Evolutionary conservation across 2,797 vertebrate species (phyloP).

Genomic region (Microchirus variegatus): DNA sequence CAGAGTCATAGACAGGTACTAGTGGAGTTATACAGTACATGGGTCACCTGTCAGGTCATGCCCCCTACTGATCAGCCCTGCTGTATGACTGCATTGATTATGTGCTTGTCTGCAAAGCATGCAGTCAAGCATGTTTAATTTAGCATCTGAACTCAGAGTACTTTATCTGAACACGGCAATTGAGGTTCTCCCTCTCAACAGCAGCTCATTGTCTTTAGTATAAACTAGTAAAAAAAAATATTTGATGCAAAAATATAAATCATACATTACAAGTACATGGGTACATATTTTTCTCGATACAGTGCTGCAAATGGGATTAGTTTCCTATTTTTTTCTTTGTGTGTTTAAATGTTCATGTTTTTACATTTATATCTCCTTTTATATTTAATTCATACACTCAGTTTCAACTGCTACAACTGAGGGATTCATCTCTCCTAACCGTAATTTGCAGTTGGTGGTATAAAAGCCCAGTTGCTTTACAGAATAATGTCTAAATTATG

Average conservation of each 20-base stretch:
- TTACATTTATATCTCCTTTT: no score
- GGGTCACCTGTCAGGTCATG: constrained; percentile 81
- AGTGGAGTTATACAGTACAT: constrained; percentile 64
- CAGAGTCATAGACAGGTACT: constrained; percentile 59
- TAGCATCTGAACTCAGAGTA: constrained; percentile 3
- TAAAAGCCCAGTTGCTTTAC: background rate
- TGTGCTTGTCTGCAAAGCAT: constrained; percentile 66
- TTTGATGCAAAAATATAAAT: no score
- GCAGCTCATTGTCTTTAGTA: no score
- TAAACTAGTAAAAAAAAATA: no score
- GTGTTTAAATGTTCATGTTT: no score
- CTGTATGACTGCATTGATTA: constrained; percentile 76
- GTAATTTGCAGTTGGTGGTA: background rate
- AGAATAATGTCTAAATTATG: background rate
- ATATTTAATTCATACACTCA: no score
- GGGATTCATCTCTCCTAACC: background rate
- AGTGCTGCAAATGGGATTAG: no score
- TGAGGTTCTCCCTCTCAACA: no score
- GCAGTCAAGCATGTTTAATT: constrained; percentile 66
- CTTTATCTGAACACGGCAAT: constrained; percentile 21
- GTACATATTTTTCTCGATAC: no score
- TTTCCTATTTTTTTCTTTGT: no score
- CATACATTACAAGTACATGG: no score
- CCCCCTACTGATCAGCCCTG: constrained; percentile 73
- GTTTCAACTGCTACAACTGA: no score